Percentiles rank a stretch among this genome's conserved stretches.
These are phyloP conservation scores for Capitella teleta DNA, from an alignment of 1,140 invertebrate genomes.

Conservation along the genomic window DNA sequence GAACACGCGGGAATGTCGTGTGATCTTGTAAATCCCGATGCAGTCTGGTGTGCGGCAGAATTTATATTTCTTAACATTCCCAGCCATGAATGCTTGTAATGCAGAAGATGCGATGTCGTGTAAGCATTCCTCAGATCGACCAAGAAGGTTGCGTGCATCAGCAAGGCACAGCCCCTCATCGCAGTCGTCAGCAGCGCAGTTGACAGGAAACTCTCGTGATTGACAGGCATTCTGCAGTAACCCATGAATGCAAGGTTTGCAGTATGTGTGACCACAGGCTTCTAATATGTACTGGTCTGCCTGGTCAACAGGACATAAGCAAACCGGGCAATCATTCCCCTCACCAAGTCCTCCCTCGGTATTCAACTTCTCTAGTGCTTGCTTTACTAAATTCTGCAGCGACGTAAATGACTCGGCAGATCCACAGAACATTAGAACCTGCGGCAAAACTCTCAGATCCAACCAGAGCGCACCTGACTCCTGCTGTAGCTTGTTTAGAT, in stretches of 20 bases:
- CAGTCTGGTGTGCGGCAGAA: constrained; percentile 11
- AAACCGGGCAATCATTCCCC: constrained; percentile 10
- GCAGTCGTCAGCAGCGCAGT: constrained; percentile 8
- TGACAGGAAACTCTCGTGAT: constrained; percentile 1
- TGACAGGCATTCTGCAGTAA: background rate
- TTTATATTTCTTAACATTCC: background rate
- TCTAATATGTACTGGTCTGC: constrained; percentile 3
- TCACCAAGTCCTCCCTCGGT: too few relatives aligned
- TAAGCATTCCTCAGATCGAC: background rate
- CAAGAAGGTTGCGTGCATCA: constrained; percentile 4
- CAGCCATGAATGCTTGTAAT: background rate
- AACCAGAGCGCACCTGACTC: too few relatives aligned
- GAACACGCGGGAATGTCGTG: background rate
- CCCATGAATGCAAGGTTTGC: background rate
- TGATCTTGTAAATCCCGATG: constrained; percentile 1
- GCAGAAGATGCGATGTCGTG: background rate
- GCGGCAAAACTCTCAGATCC: too few relatives aligned
- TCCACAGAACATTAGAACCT: too few relatives aligned
- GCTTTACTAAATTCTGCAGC: too few relatives aligned
- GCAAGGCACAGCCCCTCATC: background rate
- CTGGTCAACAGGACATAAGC: constrained; percentile 1
- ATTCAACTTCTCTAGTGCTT: too few relatives aligned
- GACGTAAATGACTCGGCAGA: too few relatives aligned
- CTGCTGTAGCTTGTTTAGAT: too few relatives aligned
- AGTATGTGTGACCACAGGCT: constrained; percentile 11